A percentile compares a stretch with the other conserved stretches of the same genome.
Conservation (phyloP, 2,113 vertebrate genomes). For the Antechinus stuartii region DNA sequence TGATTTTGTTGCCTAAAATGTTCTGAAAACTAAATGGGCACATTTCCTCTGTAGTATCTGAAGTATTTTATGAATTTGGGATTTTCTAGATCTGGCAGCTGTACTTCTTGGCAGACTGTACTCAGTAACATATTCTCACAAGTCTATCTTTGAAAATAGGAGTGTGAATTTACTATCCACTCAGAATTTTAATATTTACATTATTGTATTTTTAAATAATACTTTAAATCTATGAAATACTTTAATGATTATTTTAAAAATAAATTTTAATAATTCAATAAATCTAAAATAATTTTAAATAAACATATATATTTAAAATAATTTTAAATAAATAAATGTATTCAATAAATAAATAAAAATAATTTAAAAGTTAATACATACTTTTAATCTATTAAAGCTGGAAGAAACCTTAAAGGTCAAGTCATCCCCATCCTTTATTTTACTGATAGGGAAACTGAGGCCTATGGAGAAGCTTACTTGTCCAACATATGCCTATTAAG, state of each 20-base stretch:
- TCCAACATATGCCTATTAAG: background rate
- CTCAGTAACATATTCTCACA: background rate
- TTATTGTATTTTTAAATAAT: background rate
- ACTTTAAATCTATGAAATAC: too few relatives aligned
- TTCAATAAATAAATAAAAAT: too few relatives aligned
- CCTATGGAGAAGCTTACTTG: background rate
- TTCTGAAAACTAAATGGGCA: background rate
- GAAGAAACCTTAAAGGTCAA: background rate
- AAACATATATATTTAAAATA: too few relatives aligned
- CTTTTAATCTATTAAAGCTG: background rate
- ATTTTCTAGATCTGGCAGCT: background rate
- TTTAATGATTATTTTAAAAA: too few relatives aligned
- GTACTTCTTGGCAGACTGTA: background rate
- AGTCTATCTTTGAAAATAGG: background rate
- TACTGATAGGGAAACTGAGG: background rate
- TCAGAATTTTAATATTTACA: background rate
- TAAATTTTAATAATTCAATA: too few relatives aligned
- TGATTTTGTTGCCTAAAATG: background rate
- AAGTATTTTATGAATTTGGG: background rate
- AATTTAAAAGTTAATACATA: too few relatives aligned
- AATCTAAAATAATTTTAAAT: too few relatives aligned
- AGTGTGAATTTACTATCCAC: background rate
- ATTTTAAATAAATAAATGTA: too few relatives aligned
- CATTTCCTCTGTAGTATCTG: background rate
- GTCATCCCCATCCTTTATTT: background rate